Evolutionary conservation across 2,113 vertebrate genomes (phyloP).

Genomic region (Alligator sinensis): DNA sequence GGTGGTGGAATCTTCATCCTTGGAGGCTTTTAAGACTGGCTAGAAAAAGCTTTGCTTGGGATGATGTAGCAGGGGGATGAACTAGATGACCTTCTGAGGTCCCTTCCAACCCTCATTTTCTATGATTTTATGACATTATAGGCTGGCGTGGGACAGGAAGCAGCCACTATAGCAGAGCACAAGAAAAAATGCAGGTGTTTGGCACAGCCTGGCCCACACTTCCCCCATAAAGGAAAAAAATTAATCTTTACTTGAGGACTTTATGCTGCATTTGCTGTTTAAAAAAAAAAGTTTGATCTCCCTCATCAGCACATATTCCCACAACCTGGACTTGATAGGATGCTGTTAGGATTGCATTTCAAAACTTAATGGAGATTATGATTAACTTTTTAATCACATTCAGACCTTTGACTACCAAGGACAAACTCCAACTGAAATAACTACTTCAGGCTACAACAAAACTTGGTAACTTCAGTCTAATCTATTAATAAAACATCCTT

Average conservation of each 20-base stretch:
- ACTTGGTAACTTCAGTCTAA: neutral
- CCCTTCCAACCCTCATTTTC: no score
- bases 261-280: neutral
- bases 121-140: neutral
- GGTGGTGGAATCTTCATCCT: no score
- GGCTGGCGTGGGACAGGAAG: neutral
- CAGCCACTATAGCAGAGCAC: neutral
- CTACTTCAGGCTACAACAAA: neutral
- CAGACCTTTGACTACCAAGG: neutral
- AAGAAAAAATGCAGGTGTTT: neutral
- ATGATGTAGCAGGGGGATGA: no score
- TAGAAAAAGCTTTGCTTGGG: no score
- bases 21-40: no score
- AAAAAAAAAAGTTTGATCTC: neutral
- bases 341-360: neutral
- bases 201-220: neutral
- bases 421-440: neutral
- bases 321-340: neutral
- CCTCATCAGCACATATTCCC: neutral
- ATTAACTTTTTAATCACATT: neutral
- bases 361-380: neutral
- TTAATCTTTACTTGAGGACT: neutral
- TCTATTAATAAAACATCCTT: neutral
- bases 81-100: no score
- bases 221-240: neutral